A percentile compares a stretch with the other conserved stretches of the same genome.
phyloP scores from a whole-genome alignment of 2,113 vertebrate genomes.

The Mastomys natalensis region DNA sequence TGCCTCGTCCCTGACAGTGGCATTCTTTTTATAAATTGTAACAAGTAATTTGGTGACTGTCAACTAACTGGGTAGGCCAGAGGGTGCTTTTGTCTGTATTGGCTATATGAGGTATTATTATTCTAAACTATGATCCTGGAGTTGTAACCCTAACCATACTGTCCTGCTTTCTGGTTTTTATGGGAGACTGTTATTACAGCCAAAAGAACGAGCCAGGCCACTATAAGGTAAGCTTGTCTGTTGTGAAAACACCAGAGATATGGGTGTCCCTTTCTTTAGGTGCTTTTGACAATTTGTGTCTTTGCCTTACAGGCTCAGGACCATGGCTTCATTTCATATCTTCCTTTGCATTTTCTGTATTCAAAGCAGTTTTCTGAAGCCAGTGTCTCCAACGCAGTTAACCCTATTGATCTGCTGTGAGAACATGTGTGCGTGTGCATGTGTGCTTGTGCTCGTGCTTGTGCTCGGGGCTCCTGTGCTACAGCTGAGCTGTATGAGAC shows the following conservation, averaged over 20 bases:
- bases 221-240: slow-evolving; percentile 26
- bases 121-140: not conserved
- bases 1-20: not conserved
- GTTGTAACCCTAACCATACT: not conserved
- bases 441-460: too few species aligned
- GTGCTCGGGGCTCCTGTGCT: not conserved
- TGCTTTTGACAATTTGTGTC: slow-evolving; percentile 8
- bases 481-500: not conserved
- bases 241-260: slow-evolving; percentile 7
- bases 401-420: not conserved
- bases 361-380: not conserved
- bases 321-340: not conserved
- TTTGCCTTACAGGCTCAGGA: slow-evolving; percentile 30
- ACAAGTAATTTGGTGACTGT: not conserved
- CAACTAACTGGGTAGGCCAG: not conserved
- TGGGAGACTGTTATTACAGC: slow-evolving; percentile 15
- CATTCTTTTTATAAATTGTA: slow-evolving; percentile 19
- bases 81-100: not conserved
- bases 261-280: not conserved
- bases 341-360: slow-evolving; percentile 13
- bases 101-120: not conserved
- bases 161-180: slow-evolving; percentile 9
- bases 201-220: not conserved
- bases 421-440: not conserved
- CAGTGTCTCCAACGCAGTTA: not conserved